These are phyloP conservation scores for Morpho deidamia DNA, from an alignment of 2,888 invertebrate genomes.

Conservation along the genomic window DNA sequence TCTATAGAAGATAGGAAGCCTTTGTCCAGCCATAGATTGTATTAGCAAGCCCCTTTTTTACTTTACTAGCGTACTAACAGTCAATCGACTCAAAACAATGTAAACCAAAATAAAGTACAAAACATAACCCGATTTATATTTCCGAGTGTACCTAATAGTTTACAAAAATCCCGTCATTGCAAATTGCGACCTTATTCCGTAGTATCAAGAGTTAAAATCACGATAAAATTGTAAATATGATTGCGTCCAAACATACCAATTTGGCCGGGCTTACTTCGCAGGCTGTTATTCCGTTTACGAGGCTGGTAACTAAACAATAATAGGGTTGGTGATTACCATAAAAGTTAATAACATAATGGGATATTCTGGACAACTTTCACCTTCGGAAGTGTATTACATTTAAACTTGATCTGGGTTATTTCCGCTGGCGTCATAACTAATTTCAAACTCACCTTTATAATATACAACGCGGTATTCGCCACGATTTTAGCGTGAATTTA, in stretches of 20 bases:
- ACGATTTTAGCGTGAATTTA: too few species aligned
- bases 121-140: conserved; percentile 14
- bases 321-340: conserved; percentile 10
- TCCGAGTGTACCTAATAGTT: conserved; percentile 16
- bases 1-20: too few species aligned
- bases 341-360: conserved; percentile 17
- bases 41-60: too few species aligned
- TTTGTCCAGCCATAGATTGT: too few species aligned
- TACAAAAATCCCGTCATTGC: not conserved
- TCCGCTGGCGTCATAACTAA: too few species aligned
- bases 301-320: conserved; percentile 25
- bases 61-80: too few species aligned
- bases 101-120: conserved; percentile 8
- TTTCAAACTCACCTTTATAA: not conserved
- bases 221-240: not conserved
- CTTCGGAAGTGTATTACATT: not conserved
- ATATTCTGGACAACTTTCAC: not conserved
- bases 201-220: conserved; percentile 1
- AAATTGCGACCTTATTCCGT: not conserved
- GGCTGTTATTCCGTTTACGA: conserved; percentile 25
- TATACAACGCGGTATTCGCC: too few species aligned
- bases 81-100: not conserved
- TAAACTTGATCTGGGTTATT: too few species aligned
- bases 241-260: conserved; percentile 21
- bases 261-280: conserved; percentile 22